These are phyloP conservation scores for Thamnophis sirtalis DNA, from an alignment of 2,113 vertebrate genomes.

Conservation along the genomic window DNA sequence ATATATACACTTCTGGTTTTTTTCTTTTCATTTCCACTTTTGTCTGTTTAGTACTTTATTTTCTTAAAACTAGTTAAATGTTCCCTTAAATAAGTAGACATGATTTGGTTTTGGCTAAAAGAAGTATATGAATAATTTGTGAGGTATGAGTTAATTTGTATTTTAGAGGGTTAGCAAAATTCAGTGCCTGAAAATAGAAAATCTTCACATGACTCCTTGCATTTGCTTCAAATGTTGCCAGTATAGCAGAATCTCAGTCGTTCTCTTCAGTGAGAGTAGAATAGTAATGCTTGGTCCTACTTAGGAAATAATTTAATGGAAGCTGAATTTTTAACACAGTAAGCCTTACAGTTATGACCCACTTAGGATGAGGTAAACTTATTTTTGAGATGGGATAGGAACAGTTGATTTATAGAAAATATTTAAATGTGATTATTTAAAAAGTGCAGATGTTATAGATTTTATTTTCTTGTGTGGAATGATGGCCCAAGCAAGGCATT, in stretches of 20 bases:
- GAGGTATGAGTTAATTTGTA: background rate
- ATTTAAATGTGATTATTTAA: background rate
- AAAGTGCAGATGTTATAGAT: background rate
- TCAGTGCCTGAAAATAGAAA: conserved; percentile 6
- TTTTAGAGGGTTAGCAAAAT: background rate
- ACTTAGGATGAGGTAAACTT: background rate
- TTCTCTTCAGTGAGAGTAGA: background rate
- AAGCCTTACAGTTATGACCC: background rate
- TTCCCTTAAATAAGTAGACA: background rate
- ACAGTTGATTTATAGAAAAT: background rate
- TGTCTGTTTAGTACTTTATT: background rate
- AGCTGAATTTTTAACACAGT: background rate
- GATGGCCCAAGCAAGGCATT: background rate
- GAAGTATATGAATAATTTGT: background rate
- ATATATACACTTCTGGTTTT: background rate
- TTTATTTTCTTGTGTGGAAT: background rate
- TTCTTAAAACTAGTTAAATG: background rate
- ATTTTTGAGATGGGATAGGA: no score
- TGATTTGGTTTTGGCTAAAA: background rate
- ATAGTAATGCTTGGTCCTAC: background rate
- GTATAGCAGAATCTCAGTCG: background rate
- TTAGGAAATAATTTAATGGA: background rate
- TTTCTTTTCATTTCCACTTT: background rate
- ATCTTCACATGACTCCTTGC: background rate
- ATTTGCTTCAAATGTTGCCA: background rate